A percentile compares a stretch with the other conserved stretches of the same genome.
Conservation (phyloP, 2,113 vertebrate species). For the Rutilus rutilus region DNA sequence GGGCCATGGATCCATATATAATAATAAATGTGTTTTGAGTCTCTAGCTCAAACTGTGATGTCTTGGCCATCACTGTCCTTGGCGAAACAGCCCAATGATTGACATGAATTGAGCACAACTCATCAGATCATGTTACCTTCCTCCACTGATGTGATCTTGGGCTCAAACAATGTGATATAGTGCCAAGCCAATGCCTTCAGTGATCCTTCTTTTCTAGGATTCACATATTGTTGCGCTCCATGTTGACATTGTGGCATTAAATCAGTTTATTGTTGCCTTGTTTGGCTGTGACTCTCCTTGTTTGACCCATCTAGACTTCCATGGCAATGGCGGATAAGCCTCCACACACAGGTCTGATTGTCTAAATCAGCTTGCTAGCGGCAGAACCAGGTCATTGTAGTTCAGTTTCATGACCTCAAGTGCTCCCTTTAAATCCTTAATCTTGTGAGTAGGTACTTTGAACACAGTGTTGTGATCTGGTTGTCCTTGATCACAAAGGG, state of each 20-base stretch:
- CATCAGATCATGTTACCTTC: background rate
- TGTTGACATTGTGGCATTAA: conserved; percentile 1
- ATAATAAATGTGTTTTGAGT: background rate
- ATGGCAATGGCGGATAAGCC: conserved; percentile 12
- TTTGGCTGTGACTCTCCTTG: background rate
- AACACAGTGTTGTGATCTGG: background rate
- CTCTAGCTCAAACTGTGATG: background rate
- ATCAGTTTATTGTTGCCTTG: background rate
- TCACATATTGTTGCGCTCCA: background rate
- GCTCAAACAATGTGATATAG: background rate
- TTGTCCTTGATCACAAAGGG: too few relatives aligned
- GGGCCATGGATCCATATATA: background rate
- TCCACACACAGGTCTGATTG: conserved; percentile 18
- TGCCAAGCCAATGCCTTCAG: background rate
- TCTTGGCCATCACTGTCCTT: background rate
- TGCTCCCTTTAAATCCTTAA: background rate
- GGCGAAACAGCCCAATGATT: background rate
- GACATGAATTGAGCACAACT: background rate
- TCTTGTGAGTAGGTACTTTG: background rate
- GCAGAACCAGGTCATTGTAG: background rate
- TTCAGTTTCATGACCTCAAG: conserved; percentile 22
- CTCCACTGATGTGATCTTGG: background rate
- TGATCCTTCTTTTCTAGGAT: background rate
- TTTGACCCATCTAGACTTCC: background rate
- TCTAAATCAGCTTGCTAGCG: background rate